Conservation (phyloP, 2,888 invertebrate genomes). For the Thyatira batis region DNA sequence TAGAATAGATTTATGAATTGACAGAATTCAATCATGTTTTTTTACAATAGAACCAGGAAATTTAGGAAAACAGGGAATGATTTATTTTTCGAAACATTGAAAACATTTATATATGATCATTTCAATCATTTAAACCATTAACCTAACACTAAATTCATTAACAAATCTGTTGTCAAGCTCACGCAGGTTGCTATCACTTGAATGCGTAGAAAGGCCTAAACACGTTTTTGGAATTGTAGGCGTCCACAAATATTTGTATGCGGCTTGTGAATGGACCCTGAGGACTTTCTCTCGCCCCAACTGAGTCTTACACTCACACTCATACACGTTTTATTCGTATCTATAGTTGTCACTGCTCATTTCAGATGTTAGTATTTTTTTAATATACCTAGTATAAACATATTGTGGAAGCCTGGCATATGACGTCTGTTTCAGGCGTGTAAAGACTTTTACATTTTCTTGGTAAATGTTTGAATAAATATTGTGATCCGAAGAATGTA, state of each 20-base stretch:
- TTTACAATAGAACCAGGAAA: too few relatives aligned
- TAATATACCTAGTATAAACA: background rate
- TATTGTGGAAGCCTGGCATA: background rate
- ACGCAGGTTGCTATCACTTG: conserved; percentile 39
- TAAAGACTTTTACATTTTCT: background rate
- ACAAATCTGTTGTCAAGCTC: conserved; percentile 8
- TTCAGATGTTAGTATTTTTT: background rate
- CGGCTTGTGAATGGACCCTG: conserved; percentile 77
- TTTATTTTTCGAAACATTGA: too few relatives aligned
- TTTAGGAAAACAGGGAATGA: too few relatives aligned
- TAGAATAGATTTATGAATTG: too few relatives aligned
- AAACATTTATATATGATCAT: too few relatives aligned
- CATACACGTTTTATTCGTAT: conserved; percentile 25
- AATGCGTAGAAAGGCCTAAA: conserved; percentile 68
- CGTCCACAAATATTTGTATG: conserved; percentile 81
- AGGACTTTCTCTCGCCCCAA: conserved; percentile 75
- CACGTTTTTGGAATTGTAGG: conserved; percentile 76
- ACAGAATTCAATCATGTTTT: too few relatives aligned
- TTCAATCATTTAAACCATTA: too few relatives aligned
- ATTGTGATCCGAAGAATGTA: too few relatives aligned
- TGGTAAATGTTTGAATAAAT: background rate
- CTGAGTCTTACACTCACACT: conserved; percentile 57
- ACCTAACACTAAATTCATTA: conserved; percentile 1
- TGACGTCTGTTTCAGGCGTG: background rate
- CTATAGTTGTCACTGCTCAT: background rate